Base-by-base conservation (phyloP, 2,888 invertebrate genomes). In the Steinernema carpocapsae region DNA sequence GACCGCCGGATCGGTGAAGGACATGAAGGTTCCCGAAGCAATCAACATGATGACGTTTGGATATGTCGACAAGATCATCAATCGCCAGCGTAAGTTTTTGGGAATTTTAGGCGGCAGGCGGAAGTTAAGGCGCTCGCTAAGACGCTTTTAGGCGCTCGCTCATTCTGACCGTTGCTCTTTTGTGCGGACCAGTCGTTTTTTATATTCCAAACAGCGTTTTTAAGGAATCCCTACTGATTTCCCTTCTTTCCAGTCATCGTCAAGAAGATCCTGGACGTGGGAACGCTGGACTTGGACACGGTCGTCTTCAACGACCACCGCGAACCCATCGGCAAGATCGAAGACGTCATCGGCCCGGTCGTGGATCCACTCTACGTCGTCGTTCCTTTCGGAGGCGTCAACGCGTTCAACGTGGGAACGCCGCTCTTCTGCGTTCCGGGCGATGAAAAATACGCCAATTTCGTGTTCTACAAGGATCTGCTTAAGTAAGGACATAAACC, bases 311-410 rank as follows among this genome's bases (percentile, higher is more conserved):
- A 22, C 56, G 1, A 26, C 6, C 22, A 56, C 56, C 56, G 56
- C 6, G n/a, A 56, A 26, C 56, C 56, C 22, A 56, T 56, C 56
- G 56, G 26, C 14, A 56, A 10, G 56, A 56, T 56, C 26, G 56
- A 56, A 10, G 56, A 56, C 26, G 6, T 56, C 7, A 6, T 56
- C 26, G 56, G 56, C 22, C 22, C 17, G 6, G 56, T 56, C 24
- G 56, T 24, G 56, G 26, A 56, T 3, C 56, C 56, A 22, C 19
- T 56, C 6, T 56, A 56, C 56, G 56, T 24, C 6, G 48, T 48
- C n/a, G n/a, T n/a, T n/a, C n/a, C n/a, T n/a, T n/a, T n/a, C n/a
- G n/a, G n/a, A n/a, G n/a, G n/a, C n/a, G n/a, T n/a, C n/a, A n/a
- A n/a, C n/a, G n/a, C n/a, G n/a, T 48, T n/a, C n/a, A 6, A 17